Evolutionary conservation across 1,140 invertebrate genomes (phyloP).

Genomic region (Penaeus japonicus): DNA sequence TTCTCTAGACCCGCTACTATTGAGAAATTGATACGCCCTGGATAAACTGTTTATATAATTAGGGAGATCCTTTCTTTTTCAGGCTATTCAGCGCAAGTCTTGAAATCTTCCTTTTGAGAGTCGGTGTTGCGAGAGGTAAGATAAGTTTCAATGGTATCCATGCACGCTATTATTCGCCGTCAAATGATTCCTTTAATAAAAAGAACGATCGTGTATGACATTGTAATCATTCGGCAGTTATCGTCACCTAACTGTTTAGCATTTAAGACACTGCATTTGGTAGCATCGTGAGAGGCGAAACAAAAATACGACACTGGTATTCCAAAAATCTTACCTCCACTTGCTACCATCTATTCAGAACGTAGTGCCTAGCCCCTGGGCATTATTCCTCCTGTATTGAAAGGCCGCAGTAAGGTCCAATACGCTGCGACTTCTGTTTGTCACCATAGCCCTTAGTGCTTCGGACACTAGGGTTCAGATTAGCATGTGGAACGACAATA

Average conservation of each 20-base stretch:
- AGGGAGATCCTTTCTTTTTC: conserved; percentile 40
- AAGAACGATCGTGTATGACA: too few relatives aligned
- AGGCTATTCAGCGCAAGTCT: conserved; percentile 30
- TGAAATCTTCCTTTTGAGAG: conserved; percentile 42
- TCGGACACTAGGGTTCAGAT: not conserved
- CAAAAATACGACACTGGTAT: conserved; percentile 18
- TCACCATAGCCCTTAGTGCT: not conserved
- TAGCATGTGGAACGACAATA: not conserved
- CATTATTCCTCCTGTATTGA: conserved; percentile 46
- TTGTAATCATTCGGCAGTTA: too few relatives aligned
- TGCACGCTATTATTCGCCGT: too few relatives aligned
- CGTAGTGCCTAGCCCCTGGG: conserved; percentile 24
- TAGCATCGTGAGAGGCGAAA: not conserved
- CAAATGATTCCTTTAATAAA: too few relatives aligned
- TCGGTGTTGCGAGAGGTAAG: conserved; percentile 24
- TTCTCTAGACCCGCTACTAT: not conserved
- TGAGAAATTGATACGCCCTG: conserved; percentile 32
- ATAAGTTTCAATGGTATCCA: not conserved
- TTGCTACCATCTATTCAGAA: conserved; percentile 44
- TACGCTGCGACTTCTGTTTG: not conserved
- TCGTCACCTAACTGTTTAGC: too few relatives aligned
- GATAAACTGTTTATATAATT: conserved; percentile 47
- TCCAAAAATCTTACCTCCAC: conserved; percentile 37
- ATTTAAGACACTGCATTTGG: too few relatives aligned
- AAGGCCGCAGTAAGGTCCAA: conserved; percentile 42